Conservation (phyloP, 53 echinoderm and acorn worm genomes). For the Astropecten irregularis region DNA sequence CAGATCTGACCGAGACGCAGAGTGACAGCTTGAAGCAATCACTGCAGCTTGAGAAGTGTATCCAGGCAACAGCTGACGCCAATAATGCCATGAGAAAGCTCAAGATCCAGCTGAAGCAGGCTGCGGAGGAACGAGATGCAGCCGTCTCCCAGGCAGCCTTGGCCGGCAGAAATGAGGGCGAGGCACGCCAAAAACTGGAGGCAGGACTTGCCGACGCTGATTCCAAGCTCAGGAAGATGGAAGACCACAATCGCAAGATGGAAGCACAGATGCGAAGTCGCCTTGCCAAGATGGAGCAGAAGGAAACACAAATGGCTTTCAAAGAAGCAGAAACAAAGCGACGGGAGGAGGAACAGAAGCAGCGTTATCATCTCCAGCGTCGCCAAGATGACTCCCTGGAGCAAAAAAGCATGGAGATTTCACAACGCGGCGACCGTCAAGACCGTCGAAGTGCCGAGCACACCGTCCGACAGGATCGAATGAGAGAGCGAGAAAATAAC, state of each 20-base stretch:
- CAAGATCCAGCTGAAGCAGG: constrained; percentile 6
- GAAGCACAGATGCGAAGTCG: constrained; percentile 51
- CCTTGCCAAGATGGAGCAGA: constrained; percentile 54
- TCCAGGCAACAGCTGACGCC: constrained; percentile 63
- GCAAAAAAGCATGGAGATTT: constrained; percentile 11
- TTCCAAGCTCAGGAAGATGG: constrained; percentile 24
- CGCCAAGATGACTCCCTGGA: constrained; percentile 39
- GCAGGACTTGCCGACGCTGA: constrained; percentile 22
- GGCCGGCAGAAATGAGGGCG: constrained; percentile 25
- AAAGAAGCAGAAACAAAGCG: constrained; percentile 52
- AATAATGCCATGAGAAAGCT: constrained; percentile 53
- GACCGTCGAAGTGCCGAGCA: constrained; percentile 58
- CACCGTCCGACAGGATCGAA: constrained; percentile 43
- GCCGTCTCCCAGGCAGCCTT: constrained; percentile 25
- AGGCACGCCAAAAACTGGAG: constrained; percentile 39
- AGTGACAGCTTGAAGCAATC: constrained; percentile 58
- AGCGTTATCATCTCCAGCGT: constrained; percentile 31
- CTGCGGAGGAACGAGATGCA: constrained; percentile 45
- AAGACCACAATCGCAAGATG: constrained; percentile 54
- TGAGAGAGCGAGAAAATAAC: constrained; percentile 59
- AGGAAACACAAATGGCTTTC: constrained; percentile 43
- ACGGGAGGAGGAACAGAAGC: constrained; percentile 50
- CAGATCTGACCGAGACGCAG: constrained; percentile 50
- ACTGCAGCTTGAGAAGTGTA: constrained; percentile 56
- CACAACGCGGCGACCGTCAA: constrained; percentile 34